Evolutionary conservation across 2,888 invertebrate species (phyloP), one percentile per base, ranked within the genome.

Genomic region (Pseudococcus jackbeardsleyi): DNA sequence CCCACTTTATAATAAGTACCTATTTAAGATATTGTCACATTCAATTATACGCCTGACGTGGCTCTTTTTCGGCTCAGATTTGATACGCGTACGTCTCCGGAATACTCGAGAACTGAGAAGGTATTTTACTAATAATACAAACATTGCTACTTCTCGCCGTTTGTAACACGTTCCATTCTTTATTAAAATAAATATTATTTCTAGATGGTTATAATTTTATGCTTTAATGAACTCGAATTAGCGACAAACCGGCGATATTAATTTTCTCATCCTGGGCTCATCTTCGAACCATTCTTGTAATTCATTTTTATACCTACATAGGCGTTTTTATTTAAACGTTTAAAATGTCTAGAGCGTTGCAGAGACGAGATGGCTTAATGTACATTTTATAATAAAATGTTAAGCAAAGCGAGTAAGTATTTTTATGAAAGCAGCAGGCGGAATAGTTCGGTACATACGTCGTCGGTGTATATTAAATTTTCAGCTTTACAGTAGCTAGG

Each of bases 171-270:
- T 79, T 79, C 79, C 42, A 79, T 42, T 79, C 79, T 79, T 79
- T 79, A 79, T 79, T 79, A 79, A 77, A 79, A 79, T 79, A 79
- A 79, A 79, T 79, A 79, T 79, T 79, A 79, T 79, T 79, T n/a
- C 79, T 79, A 19, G 42, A 79, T 72, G 42, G 42, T 79, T 79
- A 79, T 79, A 79, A 79, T 79, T 79, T 79, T 79, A 79, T 79
- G 79, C 79, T 79, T 79, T 79, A 79, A 79, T 79, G 79, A 79
- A 79, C 79, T 79, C 79, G 79, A 79, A 79, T 42, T 79, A 79
- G 19, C 79, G 79, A n/a, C 26, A n/a, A n/a, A n/a, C 79, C 42
- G 42, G 17, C n/a, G 79, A 72, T 72, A 72, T 72, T 72, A 72
- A 72, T 72, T 26, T 26, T 72, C 68, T 72, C 12, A 72, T 72